Evolutionary conservation across 2,797 vertebrate genomes (phyloP).

Genomic region (Aplochiton taeniatus): DNA sequence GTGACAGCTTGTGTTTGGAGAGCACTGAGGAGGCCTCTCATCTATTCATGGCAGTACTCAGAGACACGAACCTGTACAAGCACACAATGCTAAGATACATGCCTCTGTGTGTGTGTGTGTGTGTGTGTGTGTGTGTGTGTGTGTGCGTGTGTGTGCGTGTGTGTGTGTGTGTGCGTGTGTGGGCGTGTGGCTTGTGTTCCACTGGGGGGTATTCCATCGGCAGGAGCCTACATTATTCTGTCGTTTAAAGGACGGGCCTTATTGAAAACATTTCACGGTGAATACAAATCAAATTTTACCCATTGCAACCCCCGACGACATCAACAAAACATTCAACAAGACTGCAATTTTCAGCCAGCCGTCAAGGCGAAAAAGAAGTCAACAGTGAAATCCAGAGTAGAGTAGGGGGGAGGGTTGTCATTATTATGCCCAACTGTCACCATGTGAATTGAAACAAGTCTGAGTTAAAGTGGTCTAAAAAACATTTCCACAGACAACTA

Average conservation of each 20-base stretch:
- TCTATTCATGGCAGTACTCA: slow-evolving; percentile 36
- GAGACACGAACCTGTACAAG: slow-evolving; percentile 19
- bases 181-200: background rate
- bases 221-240: slow-evolving; percentile 13
- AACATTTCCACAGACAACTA: background rate
- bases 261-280: slow-evolving; percentile 5
- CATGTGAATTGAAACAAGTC: background rate
- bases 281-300: slow-evolving; percentile 11
- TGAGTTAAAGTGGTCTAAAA: slow-evolving; percentile 1
- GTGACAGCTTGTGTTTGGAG: slow-evolving; percentile 37
- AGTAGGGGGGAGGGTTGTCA: background rate
- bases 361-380: too few species aligned
- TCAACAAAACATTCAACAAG: background rate
- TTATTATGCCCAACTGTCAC: background rate
- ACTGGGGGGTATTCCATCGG: background rate
- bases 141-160: background rate
- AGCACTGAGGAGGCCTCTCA: slow-evolving; percentile 28
- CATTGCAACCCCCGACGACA: background rate
- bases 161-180: background rate
- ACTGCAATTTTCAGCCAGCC: background rate
- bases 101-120: slow-evolving; percentile 10
- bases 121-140: slow-evolving; percentile 11
- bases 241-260: slow-evolving; percentile 17
- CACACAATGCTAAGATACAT: slow-evolving; percentile 6
- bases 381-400: background rate